phyloP scores from a whole-genome alignment of 2,113 vertebrate species.

The Percina caprodes region DNA sequence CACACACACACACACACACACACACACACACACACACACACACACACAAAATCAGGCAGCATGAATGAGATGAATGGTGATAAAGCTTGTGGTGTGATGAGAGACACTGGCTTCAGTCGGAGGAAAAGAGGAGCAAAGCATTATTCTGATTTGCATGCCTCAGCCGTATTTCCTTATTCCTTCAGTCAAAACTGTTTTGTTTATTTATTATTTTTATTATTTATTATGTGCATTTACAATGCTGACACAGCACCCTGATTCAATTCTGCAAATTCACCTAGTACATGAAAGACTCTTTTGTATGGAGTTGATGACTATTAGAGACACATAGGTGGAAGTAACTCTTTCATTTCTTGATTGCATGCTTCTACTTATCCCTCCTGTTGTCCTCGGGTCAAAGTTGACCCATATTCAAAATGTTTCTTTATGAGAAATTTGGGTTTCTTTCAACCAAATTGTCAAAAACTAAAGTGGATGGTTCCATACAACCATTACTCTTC shows the following conservation, averaged over 20 bases:
- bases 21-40: neutral
- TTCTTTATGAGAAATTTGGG: too few relatives aligned
- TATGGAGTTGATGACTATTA: constrained; percentile 13
- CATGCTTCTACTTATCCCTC: neutral
- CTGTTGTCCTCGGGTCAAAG: too few relatives aligned
- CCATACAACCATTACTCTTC: too few relatives aligned
- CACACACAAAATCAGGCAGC: constrained; percentile 14
- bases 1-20: constrained; percentile 16
- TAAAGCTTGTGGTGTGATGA: constrained; percentile 48
- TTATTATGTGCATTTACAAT: neutral
- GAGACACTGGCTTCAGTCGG: constrained; percentile 62
- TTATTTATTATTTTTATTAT: too few relatives aligned
- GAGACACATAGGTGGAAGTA: constrained; percentile 4
- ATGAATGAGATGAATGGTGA: constrained; percentile 59
- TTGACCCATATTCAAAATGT: too few relatives aligned
- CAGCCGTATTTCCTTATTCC: constrained; percentile 10
- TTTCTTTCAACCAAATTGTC: too few relatives aligned
- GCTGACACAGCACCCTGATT: constrained; percentile 21
- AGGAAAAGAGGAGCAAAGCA: constrained; percentile 32
- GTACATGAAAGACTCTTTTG: constrained; percentile 55
- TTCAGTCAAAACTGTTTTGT: constrained; percentile 21
- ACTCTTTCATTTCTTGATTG: constrained; percentile 14
- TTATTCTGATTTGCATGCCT: constrained; percentile 22
- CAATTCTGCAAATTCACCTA: constrained; percentile 57
- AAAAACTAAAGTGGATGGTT: too few relatives aligned